These are phyloP conservation scores for Hydrochoerus hydrochaeris DNA, from an alignment of 2,113 vertebrate species.

Conservation along the genomic window DNA sequence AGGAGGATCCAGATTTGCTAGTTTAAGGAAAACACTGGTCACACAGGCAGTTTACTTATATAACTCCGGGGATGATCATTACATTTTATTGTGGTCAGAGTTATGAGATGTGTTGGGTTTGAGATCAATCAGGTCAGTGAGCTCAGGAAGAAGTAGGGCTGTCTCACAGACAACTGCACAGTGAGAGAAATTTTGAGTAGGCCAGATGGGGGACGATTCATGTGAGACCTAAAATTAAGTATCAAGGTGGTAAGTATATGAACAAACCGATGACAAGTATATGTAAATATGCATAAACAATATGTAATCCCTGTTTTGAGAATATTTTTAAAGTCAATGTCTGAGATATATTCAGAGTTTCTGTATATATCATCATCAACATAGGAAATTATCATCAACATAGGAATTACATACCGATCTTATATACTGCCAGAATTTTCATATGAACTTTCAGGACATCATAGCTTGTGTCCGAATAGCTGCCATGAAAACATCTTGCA, in stretches of 20 bases:
- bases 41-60: not conserved
- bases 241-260: not conserved
- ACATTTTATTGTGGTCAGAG: not conserved
- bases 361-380: conserved; percentile 19
- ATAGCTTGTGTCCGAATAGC: conserved; percentile 34
- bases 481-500: not conserved
- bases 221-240: not conserved
- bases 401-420: conserved; percentile 59
- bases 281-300: not conserved
- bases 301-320: conserved; percentile 54
- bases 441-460: conserved; percentile 53
- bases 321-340: not conserved
- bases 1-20: not conserved
- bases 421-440: conserved; percentile 62
- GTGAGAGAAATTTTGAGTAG: not conserved
- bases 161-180: not conserved
- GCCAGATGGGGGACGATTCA: not conserved
- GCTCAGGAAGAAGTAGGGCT: not conserved
- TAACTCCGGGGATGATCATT: too few relatives aligned
- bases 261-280: not conserved
- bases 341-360: conserved; percentile 24
- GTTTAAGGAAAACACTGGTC: not conserved
- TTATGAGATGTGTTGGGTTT: not conserved
- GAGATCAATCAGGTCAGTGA: not conserved
- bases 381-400: conserved; percentile 49